Evolutionary conservation across 2,797 vertebrate genomes (phyloP), one percentile per base, ranked within the genome.

Genomic region (Champsocephalus gunnari): DNA sequence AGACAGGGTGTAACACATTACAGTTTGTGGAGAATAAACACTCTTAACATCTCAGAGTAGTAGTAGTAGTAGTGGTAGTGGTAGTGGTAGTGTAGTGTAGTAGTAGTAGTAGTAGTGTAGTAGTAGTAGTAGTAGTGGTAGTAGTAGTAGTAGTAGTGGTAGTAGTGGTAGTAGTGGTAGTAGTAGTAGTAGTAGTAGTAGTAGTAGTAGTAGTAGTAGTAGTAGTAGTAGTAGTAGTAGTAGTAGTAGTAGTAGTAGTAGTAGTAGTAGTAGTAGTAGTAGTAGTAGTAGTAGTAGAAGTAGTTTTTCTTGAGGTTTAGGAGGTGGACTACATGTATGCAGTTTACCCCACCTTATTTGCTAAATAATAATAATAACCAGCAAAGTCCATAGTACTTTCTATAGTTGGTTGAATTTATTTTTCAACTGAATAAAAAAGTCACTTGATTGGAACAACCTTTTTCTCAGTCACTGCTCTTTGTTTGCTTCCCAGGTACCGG

Each of bases 351-450:
- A 0, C 19, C 12, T 24, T 57, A 4, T 5, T 1, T 5, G 24
- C 24, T 50, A 62, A 13, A 34, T 55, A 14, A 56, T 34, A 24
- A 28, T 28, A 28, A 28, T 28, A 28, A 28, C 28, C 28, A 28
- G 28, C 28, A 28, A 28, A 28, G 4, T 28, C 45, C 12, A 34
- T 24, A 67, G 13, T 47, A 43, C 19, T 38, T 7, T 38, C 5
- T n/a, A 12, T 5, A 14, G 16, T 8, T 38, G 28, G 14, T 16
- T 62, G 12, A 34, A 28, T 28, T 41, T 44, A 7, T 12, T 19
- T 71, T 49, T 14, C n/a, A 57, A 34, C 50, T 28, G 28, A 62
- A 41, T 19, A 7, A 53, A 64, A 59, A 57, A 28, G 28, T 28
- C 28, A 28, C 34, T 38, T 38, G 34, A 9, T 38, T 38, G 34